These are phyloP conservation scores for Calonectris borealis DNA, from an alignment of 2,113 vertebrate species.

Conservation along the genomic window DNA sequence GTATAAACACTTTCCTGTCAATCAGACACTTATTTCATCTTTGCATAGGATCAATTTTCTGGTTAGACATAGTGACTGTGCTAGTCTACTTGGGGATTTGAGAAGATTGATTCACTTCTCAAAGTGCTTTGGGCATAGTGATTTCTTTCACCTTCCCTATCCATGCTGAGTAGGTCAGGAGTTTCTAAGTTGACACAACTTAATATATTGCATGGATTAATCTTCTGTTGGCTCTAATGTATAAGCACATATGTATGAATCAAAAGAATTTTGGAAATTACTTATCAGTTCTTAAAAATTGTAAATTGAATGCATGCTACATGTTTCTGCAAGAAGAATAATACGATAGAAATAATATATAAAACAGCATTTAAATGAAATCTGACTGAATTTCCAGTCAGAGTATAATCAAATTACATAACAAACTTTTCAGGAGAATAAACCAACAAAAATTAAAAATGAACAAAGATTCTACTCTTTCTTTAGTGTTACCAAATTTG, in stretches of 20 bases:
- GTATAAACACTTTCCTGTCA: conserved; percentile 12
- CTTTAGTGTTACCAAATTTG: not conserved
- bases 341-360: not conserved
- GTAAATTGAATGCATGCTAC: not conserved
- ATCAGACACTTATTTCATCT: conserved; percentile 47
- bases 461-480: not conserved
- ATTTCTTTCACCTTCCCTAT: conserved; percentile 34
- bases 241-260: accelerated
- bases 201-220: not conserved
- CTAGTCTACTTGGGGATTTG: conserved; percentile 42
- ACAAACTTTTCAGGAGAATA: not conserved
- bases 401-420: not conserved
- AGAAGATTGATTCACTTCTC: conserved; percentile 53
- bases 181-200: not conserved
- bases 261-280: not conserved
- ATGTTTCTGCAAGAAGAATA: not conserved
- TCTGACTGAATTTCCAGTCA: not conserved
- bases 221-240: not conserved
- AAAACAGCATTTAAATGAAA: not conserved
- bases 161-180: not conserved
- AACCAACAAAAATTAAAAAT: not conserved
- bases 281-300: not conserved
- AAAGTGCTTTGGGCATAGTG: conserved; percentile 42
- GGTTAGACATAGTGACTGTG: conserved; percentile 17
- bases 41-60: conserved; percentile 40